phyloP scores from a whole-genome alignment of 2,888 invertebrate genomes.

The Microplitis deprimator region DNA sequence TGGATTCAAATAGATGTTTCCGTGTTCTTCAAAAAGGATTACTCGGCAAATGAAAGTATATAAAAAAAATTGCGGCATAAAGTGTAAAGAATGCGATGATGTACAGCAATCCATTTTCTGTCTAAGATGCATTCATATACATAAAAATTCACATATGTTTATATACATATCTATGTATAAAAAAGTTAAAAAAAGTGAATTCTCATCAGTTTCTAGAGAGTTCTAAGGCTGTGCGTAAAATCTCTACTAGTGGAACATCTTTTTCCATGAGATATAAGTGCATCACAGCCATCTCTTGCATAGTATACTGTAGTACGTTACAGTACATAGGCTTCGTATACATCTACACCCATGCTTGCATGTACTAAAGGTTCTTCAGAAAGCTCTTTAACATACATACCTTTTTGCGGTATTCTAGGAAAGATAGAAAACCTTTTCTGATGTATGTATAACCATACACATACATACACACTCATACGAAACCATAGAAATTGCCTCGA shows the following conservation, averaged over 20 bases:
- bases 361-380: neutral
- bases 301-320: neutral
- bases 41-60: neutral
- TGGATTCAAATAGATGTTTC: neutral
- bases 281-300: neutral
- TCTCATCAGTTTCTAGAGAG: neutral
- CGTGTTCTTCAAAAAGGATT: neutral
- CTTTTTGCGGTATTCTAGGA: neutral
- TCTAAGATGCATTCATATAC: neutral
- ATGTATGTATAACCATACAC: neutral
- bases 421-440: neutral
- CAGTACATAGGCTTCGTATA: neutral
- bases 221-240: neutral
- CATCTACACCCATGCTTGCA: neutral
- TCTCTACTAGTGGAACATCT: neutral
- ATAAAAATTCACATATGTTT: neutral
- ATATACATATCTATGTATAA: neutral
- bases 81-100: neutral
- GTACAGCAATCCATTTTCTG: neutral
- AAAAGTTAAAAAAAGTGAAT: neutral
- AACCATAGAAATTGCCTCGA: slow-evolving; percentile 10
- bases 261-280: neutral
- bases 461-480: neutral
- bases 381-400: neutral
- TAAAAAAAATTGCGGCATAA: neutral